Conservation (phyloP, 2,888 invertebrate genomes). For the Eupithecia subfuscata region DNA sequence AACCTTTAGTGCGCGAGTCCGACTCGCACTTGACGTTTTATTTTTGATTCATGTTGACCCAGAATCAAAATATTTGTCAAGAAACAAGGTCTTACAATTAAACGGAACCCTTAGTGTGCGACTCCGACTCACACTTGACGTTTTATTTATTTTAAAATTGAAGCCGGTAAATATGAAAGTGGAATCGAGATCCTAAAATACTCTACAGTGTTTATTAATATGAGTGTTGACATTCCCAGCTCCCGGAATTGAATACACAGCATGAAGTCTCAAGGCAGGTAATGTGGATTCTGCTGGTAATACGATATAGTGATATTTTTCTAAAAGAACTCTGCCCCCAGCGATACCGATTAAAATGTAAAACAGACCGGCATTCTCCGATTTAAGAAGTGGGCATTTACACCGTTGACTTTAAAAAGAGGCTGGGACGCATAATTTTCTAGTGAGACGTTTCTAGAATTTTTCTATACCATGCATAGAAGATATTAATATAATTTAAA, state of each 20-base stretch:
- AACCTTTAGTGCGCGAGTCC: too few species aligned
- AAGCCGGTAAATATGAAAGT: slow-evolving; percentile 28
- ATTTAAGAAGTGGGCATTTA: slow-evolving; percentile 31
- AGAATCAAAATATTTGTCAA: too few species aligned
- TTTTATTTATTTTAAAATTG: not conserved
- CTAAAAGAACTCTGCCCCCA: slow-evolving; percentile 42
- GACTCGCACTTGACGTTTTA: too few species aligned
- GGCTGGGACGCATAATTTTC: not conserved
- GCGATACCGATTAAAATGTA: slow-evolving; percentile 44
- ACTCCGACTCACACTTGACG: too few species aligned
- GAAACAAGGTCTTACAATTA: too few species aligned
- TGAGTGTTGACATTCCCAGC: slow-evolving; percentile 30
- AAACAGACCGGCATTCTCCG: slow-evolving; percentile 35
- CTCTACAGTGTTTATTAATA: slow-evolving; percentile 26
- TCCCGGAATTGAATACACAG: slow-evolving; percentile 38
- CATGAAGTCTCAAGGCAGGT: slow-evolving; percentile 37
- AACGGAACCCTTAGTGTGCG: too few species aligned
- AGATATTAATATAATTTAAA: too few species aligned
- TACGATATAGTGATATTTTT: slow-evolving; percentile 43
- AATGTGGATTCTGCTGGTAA: slow-evolving; percentile 22
- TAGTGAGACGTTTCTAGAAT: not conserved
- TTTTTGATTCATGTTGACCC: too few species aligned
- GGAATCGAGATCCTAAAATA: slow-evolving; percentile 15
- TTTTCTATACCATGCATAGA: not conserved
- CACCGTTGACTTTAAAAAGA: slow-evolving; percentile 26